Evolutionary conservation across 1,140 invertebrate genomes (phyloP).

Genomic region (Formica selysi): DNA sequence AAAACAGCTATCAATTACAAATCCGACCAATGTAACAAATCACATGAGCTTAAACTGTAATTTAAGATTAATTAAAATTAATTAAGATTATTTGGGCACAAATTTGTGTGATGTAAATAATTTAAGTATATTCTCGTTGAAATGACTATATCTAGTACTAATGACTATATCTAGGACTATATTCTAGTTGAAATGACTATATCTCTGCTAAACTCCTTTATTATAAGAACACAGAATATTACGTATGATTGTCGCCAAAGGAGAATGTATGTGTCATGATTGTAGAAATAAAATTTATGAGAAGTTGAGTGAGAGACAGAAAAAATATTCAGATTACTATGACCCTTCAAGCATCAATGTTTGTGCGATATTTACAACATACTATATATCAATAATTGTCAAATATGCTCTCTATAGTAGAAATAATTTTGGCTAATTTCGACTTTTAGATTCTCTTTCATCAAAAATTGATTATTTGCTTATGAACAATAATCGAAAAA

Average conservation of each 20-base stretch:
- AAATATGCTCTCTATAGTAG: too few species aligned
- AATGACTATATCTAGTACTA: conserved; percentile 12
- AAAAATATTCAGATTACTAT: too few species aligned
- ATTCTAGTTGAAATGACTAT: not conserved
- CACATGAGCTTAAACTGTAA: conserved; percentile 2
- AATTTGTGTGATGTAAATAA: not conserved
- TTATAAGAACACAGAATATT: not conserved
- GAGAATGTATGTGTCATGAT: not conserved
- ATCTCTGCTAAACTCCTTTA: not conserved
- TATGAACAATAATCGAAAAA: too few species aligned
- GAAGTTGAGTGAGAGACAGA: too few species aligned
- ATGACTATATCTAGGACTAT: too few species aligned
- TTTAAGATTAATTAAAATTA: conserved; percentile 27
- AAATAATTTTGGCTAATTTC: too few species aligned
- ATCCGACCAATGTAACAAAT: conserved; percentile 25
- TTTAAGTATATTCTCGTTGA: conserved; percentile 12
- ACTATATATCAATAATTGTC: too few species aligned
- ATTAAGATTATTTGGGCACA: conserved; percentile 38
- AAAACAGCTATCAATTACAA: conserved; percentile 17
- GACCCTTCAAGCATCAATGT: too few species aligned
- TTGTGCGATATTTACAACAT: too few species aligned
- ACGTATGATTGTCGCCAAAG: not conserved
- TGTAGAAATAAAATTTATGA: conserved; percentile 16
- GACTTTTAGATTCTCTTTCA: too few species aligned
- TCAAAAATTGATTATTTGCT: too few species aligned